Evolutionary conservation across 2,888 invertebrate genomes (phyloP).

Genomic region (Drosophila peninsularis): DNA sequence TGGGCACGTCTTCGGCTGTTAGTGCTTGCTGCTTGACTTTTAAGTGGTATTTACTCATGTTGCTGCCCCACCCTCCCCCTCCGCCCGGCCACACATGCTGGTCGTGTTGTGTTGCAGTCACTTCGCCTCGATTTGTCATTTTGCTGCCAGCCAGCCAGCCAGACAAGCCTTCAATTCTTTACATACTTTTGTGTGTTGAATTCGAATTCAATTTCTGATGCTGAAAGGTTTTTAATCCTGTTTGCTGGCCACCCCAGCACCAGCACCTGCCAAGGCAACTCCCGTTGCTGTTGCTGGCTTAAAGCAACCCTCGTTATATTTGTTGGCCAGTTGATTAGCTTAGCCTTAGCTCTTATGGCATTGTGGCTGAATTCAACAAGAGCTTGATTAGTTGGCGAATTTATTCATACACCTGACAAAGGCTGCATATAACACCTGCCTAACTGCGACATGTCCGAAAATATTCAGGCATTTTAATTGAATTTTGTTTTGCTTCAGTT

Average conservation of each 20-base stretch:
- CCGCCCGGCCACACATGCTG: slow-evolving; percentile 6
- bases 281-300: slow-evolving; percentile 18
- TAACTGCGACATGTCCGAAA: slow-evolving; percentile 4
- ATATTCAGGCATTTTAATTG: slow-evolving; percentile 21
- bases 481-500: slow-evolving; percentile 7
- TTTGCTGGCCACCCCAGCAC: slow-evolving; percentile 54
- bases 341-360: slow-evolving; percentile 51
- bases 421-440: not conserved
- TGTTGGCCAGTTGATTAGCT: slow-evolving; percentile 71
- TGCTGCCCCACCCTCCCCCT: slow-evolving; percentile 9
- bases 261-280: slow-evolving; percentile 29
- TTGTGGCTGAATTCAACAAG: slow-evolving; percentile 23
- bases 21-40: slow-evolving; percentile 72
- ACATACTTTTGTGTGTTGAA: slow-evolving; percentile 79
- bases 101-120: slow-evolving; percentile 64
- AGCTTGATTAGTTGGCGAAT: not conserved
- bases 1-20: slow-evolving; percentile 61
- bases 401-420: not conserved
- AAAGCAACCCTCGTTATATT: slow-evolving; percentile 67
- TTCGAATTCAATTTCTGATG: slow-evolving; percentile 79
- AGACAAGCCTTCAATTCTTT: slow-evolving; percentile 56
- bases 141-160: slow-evolving; percentile 57
- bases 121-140: slow-evolving; percentile 77
- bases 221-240: slow-evolving; percentile 81
- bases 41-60: slow-evolving; percentile 79